These are phyloP conservation scores for Nephrotoma flavescens DNA, from an alignment of 2,888 invertebrate genomes.

Conservation along the genomic window DNA sequence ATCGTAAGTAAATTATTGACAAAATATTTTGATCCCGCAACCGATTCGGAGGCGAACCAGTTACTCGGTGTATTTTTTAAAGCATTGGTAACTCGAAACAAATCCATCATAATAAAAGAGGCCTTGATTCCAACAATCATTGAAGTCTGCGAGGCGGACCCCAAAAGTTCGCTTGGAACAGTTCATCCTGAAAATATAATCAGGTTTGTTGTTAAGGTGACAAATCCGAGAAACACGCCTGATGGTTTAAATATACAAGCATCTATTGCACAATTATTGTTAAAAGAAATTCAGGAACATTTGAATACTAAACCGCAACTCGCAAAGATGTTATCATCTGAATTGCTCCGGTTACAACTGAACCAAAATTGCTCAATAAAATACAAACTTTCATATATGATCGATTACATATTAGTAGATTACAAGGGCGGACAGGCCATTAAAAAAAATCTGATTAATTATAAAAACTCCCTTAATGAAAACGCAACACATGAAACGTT, in stretches of 20 bases:
- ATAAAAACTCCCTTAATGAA: background rate
- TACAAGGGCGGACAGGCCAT: background rate
- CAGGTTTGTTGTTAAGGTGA: constrained; percentile 60
- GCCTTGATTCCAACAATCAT: constrained; percentile 61
- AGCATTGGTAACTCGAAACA: constrained; percentile 22
- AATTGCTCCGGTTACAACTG: background rate
- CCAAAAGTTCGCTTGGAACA: constrained; percentile 56
- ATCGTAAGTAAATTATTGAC: constrained; percentile 41
- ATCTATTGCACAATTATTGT: constrained; percentile 24
- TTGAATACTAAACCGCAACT: constrained; percentile 20
- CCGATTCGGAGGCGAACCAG: constrained; percentile 31
- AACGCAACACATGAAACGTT: background rate
- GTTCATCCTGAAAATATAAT: constrained; percentile 61
- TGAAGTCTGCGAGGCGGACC: constrained; percentile 56
- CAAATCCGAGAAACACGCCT: constrained; percentile 33
- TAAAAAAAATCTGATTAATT: background rate
- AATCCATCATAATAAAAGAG: constrained; percentile 24
- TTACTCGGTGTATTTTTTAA: constrained; percentile 29
- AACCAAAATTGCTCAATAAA: background rate
- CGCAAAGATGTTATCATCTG: background rate
- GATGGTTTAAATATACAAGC: constrained; percentile 25
- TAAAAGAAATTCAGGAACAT: constrained; percentile 26
- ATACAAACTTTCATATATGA: background rate
- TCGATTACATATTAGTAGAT: background rate
- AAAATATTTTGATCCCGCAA: constrained; percentile 70